phyloP scores from a whole-genome alignment of 2,113 vertebrate species.

The Toxotes jaculatrix region DNA sequence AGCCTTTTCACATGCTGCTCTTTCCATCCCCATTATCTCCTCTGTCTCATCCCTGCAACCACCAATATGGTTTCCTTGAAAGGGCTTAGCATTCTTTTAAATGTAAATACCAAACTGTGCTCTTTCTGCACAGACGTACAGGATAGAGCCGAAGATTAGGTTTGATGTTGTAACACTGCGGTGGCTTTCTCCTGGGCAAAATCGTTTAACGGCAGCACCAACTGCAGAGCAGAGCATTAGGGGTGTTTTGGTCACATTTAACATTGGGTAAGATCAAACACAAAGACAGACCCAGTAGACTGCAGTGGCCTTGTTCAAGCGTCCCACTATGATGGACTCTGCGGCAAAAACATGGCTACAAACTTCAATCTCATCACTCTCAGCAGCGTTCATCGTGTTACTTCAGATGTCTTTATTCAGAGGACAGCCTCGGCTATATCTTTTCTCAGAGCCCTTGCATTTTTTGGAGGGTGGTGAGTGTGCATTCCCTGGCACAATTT shows the following conservation, averaged over 20 bases:
- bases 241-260: conserved; percentile 61
- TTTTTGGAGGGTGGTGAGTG: conserved; percentile 36
- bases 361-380: conserved; percentile 52
- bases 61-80: conserved; percentile 59
- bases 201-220: conserved; percentile 38
- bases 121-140: conserved; percentile 45
- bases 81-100: conserved; percentile 64
- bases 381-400: conserved; percentile 11
- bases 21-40: conserved; percentile 75
- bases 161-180: conserved; percentile 56
- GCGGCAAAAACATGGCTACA: not conserved
- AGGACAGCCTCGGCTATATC: conserved; percentile 30
- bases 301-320: conserved; percentile 40
- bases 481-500: conserved; percentile 75
- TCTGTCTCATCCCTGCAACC: conserved; percentile 61
- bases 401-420: conserved; percentile 56
- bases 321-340: conserved; percentile 33
- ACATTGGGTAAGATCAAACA: conserved; percentile 57
- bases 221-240: conserved; percentile 35
- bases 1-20: conserved; percentile 72
- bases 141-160: conserved; percentile 60
- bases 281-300: conserved; percentile 13
- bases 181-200: conserved; percentile 52
- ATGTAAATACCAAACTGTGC: conserved; percentile 74
- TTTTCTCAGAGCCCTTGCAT: conserved; percentile 48